Base-by-base conservation (phyloP, 1,140 invertebrate genomes). In the Ditylenchus dipsaci region DNA sequence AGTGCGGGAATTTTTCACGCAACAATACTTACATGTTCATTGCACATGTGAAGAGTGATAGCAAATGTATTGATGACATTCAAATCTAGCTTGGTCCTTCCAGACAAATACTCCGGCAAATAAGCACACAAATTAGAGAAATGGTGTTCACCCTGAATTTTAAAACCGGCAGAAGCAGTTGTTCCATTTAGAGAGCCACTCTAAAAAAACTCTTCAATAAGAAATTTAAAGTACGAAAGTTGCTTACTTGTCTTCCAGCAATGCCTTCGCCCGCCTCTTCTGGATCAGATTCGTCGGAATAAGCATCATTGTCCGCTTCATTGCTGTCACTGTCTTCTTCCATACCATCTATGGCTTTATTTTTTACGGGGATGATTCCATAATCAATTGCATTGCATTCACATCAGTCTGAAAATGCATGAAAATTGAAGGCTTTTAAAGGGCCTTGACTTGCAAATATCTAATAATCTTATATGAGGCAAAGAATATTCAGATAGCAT, bases 1-100 rank as follows among this genome's bases (percentile, higher is more conserved):
- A n/a, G n/a, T n/a, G n/a, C n/a, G n/a, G n/a, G n/a, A n/a, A n/a
- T n/a, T n/a, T n/a, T n/a, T n/a, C n/a, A n/a, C n/a, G n/a, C n/a
- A n/a, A n/a, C n/a, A 61, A 26, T 5, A 61, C 57, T 64, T 65
- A 65, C 63, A 29, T 65, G 42, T 64, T 65, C 63, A 63, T 65
- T 65, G 63, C 63, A 65, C 63, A 65, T 65, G 56, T 65, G 63
- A 19, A 65, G 63, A 23, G 45, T 65, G 3, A 65, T 29, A 21
- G 63, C 42, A 65, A 65, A 65, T 1, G 7, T 38, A 19, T 65
- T 65, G 1, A 65, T 38, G n/a, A 19, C 63, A 38, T 56, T 65
- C 7, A 65, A 38, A 38, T 65, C 63, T 13, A 19, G 63, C 27
- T 65, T 65, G 17, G 63, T 65, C 26, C 42, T 1, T 5, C 63